Percentiles rank a stretch among this genome's conserved stretches.
These are phyloP conservation scores for Oncorhynchus gorbuscha DNA, from an alignment of 2,113 vertebrate genomes.

Conservation along the genomic window DNA sequence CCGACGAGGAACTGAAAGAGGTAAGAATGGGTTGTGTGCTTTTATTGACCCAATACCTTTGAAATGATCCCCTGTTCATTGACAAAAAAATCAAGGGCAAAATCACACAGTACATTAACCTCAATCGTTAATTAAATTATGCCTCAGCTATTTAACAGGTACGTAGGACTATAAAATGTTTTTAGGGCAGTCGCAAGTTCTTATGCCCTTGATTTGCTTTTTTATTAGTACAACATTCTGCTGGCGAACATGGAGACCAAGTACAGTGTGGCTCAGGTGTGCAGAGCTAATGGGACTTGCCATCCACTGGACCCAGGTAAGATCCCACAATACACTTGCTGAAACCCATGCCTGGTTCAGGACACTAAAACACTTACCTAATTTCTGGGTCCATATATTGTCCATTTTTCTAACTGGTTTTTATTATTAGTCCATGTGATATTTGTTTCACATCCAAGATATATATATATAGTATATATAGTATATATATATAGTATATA, in stretches of 20 bases:
- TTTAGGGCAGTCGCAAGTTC: not conserved
- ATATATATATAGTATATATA: no score
- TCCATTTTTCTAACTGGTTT: no score
- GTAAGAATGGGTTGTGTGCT: constrained; percentile 58
- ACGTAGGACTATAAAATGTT: no score
- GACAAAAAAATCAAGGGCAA: not conserved
- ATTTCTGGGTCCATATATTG: no score
- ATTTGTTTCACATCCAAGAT: no score
- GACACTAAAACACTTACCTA: not conserved
- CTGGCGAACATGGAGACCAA: constrained; percentile 90
- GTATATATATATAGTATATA: no score
- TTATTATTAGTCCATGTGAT: no score
- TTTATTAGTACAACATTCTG: constrained; percentile 85
- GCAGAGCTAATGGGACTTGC: constrained; percentile 72
- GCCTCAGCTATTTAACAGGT: no score
- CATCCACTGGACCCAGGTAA: constrained; percentile 88
- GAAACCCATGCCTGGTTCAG: not conserved
- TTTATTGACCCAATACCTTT: not conserved
- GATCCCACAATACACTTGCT: constrained; percentile 2
- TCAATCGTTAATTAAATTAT: not conserved
- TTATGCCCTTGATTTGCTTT: not conserved
- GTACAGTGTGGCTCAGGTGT: constrained; percentile 88
- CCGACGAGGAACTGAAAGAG: constrained; percentile 79
- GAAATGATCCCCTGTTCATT: no score
- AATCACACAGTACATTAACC: not conserved